Evolutionary conservation across 2,113 vertebrate species (phyloP).

Genomic region (Cepphus grylle): DNA sequence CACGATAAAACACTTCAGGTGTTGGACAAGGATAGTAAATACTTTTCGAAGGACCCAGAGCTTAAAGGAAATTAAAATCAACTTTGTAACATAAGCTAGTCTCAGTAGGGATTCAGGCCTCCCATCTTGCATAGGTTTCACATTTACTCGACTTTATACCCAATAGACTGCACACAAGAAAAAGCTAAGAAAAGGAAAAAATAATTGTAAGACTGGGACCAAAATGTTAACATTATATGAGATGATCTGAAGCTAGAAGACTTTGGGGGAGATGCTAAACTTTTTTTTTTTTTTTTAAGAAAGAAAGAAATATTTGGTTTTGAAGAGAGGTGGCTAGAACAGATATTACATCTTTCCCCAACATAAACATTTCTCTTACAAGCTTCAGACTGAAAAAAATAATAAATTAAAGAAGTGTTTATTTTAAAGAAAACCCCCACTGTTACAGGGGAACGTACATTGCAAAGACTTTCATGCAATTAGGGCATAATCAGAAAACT

Average conservation of each 20-base stretch:
- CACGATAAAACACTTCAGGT: constrained; percentile 32
- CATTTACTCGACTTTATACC: neutral
- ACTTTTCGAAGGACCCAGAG: neutral
- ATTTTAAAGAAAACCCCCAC: neutral
- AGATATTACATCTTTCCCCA: neutral
- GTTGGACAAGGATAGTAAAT: neutral
- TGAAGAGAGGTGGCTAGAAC: neutral
- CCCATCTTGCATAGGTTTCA: neutral
- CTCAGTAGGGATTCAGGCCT: neutral
- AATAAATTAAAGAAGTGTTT: neutral
- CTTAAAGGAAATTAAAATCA: constrained; percentile 56
- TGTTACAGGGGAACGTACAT: neutral
- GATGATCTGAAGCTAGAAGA: neutral
- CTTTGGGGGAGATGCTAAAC: neutral
- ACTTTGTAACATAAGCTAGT: constrained; percentile 17
- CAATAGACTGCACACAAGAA: neutral
- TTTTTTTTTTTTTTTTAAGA: neutral
- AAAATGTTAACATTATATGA: neutral
- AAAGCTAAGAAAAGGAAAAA: neutral
- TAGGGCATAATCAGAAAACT: neutral
- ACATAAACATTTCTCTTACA: neutral
- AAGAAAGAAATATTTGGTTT: neutral
- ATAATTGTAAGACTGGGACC: neutral
- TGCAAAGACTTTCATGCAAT: neutral
- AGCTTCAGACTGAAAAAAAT: neutral